phyloP scores from a whole-genome alignment of 2,113 vertebrate species.

The Tragelaphus buxtoni region DNA sequence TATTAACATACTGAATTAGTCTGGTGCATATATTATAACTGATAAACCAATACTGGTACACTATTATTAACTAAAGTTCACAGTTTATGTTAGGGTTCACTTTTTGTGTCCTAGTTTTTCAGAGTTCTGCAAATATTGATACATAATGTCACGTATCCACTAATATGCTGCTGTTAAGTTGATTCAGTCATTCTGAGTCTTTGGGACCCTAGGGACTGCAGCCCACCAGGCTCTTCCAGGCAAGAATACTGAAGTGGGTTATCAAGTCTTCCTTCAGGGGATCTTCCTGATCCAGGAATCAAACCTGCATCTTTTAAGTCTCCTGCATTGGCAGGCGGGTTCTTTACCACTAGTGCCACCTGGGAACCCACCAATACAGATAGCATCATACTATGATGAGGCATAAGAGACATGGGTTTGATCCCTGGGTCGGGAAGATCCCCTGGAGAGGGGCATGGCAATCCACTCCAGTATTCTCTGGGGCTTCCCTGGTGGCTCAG shows the following conservation, averaged over 20 bases:
- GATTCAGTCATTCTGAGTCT: background rate
- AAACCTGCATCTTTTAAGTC: background rate
- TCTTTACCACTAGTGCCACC: background rate
- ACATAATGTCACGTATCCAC: background rate
- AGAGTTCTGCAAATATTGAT: background rate
- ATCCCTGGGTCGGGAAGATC: too few relatives aligned
- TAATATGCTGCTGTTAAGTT: background rate
- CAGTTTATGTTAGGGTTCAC: background rate
- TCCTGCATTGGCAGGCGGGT: background rate
- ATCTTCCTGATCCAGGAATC: background rate
- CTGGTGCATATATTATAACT: background rate
- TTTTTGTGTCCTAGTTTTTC: background rate
- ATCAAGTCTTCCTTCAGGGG: background rate
- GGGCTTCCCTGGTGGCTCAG: too few relatives aligned
- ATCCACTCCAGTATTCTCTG: too few relatives aligned
- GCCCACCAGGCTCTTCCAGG: background rate
- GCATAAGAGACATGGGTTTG: too few relatives aligned
- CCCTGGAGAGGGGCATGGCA: too few relatives aligned
- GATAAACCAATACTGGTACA: background rate
- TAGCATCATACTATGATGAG: background rate
- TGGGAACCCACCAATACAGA: background rate
- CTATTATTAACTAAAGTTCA: background rate
- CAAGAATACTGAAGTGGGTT: background rate
- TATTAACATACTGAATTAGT: background rate
- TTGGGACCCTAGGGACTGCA: background rate